Evolutionary conservation across 2,888 invertebrate genomes (phyloP).

Genomic region (Rhyacophila evoluta): DNA sequence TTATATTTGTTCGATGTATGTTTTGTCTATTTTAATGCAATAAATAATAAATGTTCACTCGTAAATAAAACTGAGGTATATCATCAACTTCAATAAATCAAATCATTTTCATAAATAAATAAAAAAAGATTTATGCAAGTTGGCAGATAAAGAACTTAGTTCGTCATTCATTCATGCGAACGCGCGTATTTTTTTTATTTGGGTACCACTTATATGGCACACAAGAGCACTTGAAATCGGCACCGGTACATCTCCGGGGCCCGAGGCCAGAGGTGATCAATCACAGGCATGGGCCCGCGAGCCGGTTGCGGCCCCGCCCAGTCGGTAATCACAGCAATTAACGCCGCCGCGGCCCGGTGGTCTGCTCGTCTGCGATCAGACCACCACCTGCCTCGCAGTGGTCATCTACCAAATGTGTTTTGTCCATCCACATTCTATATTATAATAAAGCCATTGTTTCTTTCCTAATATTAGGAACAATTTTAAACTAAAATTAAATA

Average conservation of each 20-base stretch:
- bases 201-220: neutral
- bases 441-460: too few relatives aligned
- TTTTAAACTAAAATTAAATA: too few relatives aligned
- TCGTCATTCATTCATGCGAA: neutral
- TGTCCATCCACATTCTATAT: too few relatives aligned
- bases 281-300: slow-evolving; percentile 57
- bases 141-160: neutral
- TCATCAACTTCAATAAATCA: neutral
- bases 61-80: too few relatives aligned
- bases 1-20: too few relatives aligned
- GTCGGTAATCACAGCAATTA: slow-evolving; percentile 72
- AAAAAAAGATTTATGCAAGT: neutral
- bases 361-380: slow-evolving; percentile 58
- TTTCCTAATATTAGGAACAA: too few relatives aligned
- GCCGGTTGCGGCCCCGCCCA: slow-evolving; percentile 59
- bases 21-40: too few relatives aligned
- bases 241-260: slow-evolving; percentile 27
- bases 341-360: slow-evolving; percentile 69
- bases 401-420: neutral
- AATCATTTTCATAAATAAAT: neutral
- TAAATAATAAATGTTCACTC: too few relatives aligned
- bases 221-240: neutral
- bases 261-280: slow-evolving; percentile 59
- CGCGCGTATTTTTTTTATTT: slow-evolving; percentile 25
- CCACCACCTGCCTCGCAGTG: slow-evolving; percentile 60